phyloP scores from a whole-genome alignment of 2,797 vertebrate genomes.

The Chelonia mydas region DNA sequence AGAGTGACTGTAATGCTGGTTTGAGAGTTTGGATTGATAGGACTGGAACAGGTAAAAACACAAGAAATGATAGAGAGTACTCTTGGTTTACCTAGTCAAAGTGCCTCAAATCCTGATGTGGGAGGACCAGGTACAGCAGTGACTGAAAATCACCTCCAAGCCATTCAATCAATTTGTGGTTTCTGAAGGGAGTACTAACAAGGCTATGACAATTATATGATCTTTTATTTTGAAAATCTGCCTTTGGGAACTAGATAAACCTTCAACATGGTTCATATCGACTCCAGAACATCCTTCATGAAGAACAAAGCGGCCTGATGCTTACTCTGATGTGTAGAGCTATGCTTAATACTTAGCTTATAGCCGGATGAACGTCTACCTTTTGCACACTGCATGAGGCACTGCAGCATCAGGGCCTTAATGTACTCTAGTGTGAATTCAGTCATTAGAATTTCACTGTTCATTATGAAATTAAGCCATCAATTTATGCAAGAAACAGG shows the following conservation, averaged over 20 bases:
- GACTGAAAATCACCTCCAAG: not conserved
- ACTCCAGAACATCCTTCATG: not conserved
- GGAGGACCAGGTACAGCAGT: not conserved
- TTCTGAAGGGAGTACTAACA: not conserved
- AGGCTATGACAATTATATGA: not conserved
- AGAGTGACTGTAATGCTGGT: slow-evolving; percentile 4
- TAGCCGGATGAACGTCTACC: not conserved
- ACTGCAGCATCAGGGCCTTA: not conserved
- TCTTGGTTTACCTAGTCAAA: not conserved
- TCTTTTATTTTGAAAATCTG: not conserved
- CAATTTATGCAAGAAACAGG: not conserved
- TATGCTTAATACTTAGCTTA: not conserved
- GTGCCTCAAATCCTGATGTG: not conserved
- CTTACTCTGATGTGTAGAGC: no score
- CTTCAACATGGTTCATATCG: not conserved
- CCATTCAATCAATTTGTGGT: not conserved
- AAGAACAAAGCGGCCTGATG: not conserved
- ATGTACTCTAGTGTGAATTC: not conserved
- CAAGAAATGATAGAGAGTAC: not conserved
- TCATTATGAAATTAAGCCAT: not conserved
- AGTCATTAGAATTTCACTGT: not conserved
- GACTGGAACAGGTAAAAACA: not conserved
- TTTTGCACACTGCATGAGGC: not conserved
- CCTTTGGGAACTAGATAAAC: not conserved
- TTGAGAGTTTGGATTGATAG: slow-evolving; percentile 7